Evolutionary conservation across 2,888 invertebrate species (phyloP).

Genomic region (Agonopterix heracliana): DNA sequence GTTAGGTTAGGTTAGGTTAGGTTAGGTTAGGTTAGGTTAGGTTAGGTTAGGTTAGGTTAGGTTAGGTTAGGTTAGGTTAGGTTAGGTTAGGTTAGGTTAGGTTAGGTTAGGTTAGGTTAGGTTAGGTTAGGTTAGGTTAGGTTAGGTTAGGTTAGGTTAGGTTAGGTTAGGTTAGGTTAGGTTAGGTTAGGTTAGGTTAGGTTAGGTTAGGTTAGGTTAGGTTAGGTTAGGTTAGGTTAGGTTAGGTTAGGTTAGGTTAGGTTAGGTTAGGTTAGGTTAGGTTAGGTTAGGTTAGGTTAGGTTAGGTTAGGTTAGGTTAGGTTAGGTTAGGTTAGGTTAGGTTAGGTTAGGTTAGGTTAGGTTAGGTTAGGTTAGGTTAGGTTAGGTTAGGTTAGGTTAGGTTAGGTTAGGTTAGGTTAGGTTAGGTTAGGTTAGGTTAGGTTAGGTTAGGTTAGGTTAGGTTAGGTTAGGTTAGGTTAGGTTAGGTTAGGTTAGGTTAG

Average conservation of each 20-base stretch:
- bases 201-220: constrained; percentile 9
- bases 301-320: constrained; percentile 17
- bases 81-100: no score
- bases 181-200: constrained; percentile 19
- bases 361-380: constrained; percentile 12
- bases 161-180: constrained; percentile 17
- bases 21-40: constrained; percentile 13
- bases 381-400: constrained; percentile 12
- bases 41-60: constrained; percentile 14
- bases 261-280: constrained; percentile 13
- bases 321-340: constrained; percentile 14
- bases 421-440: constrained; percentile 11
- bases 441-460: constrained; percentile 21
- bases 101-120: constrained; percentile 13
- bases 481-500: constrained; percentile 22
- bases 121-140: constrained; percentile 12
- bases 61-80: constrained; percentile 5
- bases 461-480: constrained; percentile 28
- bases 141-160: constrained; percentile 13
- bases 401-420: constrained; percentile 11
- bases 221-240: constrained; percentile 14
- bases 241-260: constrained; percentile 13
- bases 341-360: constrained; percentile 14
- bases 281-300: constrained; percentile 11
- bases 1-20: constrained; percentile 8